Evolutionary conservation across 2,113 vertebrate genomes (phyloP), one percentile per base, ranked within the genome.

Genomic region (Paramisgurnus dabryanus): DNA sequence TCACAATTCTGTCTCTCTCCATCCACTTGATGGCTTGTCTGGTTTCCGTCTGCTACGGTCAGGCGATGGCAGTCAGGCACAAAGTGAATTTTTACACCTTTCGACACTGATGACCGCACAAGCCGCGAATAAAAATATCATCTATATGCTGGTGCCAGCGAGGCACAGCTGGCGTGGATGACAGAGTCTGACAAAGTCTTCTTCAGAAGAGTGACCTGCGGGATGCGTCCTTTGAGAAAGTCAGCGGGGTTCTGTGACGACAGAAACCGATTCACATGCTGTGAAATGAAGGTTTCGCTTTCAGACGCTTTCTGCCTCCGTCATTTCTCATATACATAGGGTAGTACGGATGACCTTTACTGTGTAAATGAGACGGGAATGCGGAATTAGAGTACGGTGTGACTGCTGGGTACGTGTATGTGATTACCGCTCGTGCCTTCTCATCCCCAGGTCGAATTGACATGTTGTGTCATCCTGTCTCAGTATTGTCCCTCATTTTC

Each of bases 381-480:
- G 49, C 17, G 43, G 18, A 81, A 78, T 81, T 61, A 64, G 67
- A 78, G 45, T 75, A 6, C 74, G 60, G 75, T 65, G 40, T 40
- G 53, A 75, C 49, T 53, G 13, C 45, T 50, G 53, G 6, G 43
- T 83, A 50, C 63, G 60, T 67, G 34, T 22, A 45, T 34, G 13
- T 86, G 78, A 84, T 86, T 78, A 76, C 58, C 77, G 22, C 22
- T 18, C 45, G 41, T 45, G 49, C 47, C 43, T 70, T 45, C 27
- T 60, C 64, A 87, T 90, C 78, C 84, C 85, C 78, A 86, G 85
- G 87, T 89, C 82, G 81, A 86, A 88, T 70, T 83, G 76, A 83
- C 85, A 74, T 72, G 43, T 67, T 83, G 76, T 82, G 84, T 83
- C 83, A 85, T 15, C 85, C 83, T 82, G 67, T 83, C 76, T 71